Percentiles rank a stretch among this genome's conserved stretches.
These are phyloP conservation scores for Nannobrachium achirus DNA, from an alignment of 2,113 vertebrate genomes.

Conservation along the genomic window DNA sequence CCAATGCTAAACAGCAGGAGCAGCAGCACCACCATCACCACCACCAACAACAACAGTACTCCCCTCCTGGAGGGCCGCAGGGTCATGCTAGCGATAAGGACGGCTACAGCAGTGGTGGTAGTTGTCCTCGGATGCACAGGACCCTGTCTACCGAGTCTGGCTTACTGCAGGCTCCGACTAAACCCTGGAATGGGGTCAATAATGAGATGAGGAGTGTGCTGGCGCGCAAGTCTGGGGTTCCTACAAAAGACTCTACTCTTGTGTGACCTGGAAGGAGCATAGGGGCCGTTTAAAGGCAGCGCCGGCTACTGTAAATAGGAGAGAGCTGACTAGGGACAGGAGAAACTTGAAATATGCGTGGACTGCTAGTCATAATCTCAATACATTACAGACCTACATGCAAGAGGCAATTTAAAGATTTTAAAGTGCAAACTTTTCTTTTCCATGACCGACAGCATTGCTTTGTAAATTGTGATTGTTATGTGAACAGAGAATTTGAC, in stretches of 20 bases:
- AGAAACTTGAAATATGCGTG: constrained; percentile 1
- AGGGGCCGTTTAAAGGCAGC: neutral
- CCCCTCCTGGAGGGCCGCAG: constrained; percentile 55
- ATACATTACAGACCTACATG: neutral
- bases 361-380: constrained; percentile 4
- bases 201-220: constrained; percentile 85
- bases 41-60: constrained; percentile 62
- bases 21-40: constrained; percentile 51
- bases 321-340: neutral
- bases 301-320: neutral
- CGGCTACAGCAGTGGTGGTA: constrained; percentile 58
- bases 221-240: constrained; percentile 71
- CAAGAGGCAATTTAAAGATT: neutral
- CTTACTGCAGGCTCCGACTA: constrained; percentile 74
- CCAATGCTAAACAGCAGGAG: constrained; percentile 65
- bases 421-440: neutral
- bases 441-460: neutral
- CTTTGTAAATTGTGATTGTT: neutral
- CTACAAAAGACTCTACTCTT: constrained; percentile 88
- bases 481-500: neutral
- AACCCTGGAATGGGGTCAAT: constrained; percentile 84
- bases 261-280: constrained; percentile 76
- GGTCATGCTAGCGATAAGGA: constrained; percentile 65
- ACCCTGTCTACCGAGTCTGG: constrained; percentile 78
- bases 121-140: constrained; percentile 68